Evolutionary conservation across 2,888 invertebrate species (phyloP).

Genomic region (Harmothoe impar): DNA sequence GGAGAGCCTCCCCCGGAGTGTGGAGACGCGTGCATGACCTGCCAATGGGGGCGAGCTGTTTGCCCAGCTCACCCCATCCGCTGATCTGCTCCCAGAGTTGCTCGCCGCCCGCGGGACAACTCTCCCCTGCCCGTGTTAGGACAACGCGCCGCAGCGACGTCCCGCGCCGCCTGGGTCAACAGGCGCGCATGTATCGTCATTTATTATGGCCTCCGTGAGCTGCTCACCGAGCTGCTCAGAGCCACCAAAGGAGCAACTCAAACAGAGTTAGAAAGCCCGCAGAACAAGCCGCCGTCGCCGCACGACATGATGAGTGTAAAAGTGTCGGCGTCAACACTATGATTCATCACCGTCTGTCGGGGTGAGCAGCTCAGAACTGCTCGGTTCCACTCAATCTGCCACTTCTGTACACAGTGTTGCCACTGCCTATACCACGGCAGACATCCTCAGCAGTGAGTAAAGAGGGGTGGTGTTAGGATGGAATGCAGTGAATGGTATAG

Average conservation of each 20-base stretch:
- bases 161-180: slow-evolving; percentile 37
- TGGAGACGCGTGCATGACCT: slow-evolving; percentile 49
- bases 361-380: neutral
- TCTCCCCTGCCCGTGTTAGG: slow-evolving; percentile 38
- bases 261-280: neutral
- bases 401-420: too few species aligned
- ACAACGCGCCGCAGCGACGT: neutral
- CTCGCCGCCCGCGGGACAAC: slow-evolving; percentile 40
- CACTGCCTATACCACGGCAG: too few species aligned
- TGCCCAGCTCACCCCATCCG: slow-evolving; percentile 3
- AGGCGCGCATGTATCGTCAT: slow-evolving; percentile 52
- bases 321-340: slow-evolving; percentile 51
- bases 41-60: slow-evolving; percentile 30
- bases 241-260: slow-evolving; percentile 35
- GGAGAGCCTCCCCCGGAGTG: neutral
- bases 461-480: too few species aligned
- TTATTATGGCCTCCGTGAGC: slow-evolving; percentile 39
- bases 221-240: neutral
- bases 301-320: slow-evolving; percentile 49
- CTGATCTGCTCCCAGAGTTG: slow-evolving; percentile 7
- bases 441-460: too few species aligned
- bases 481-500: too few species aligned
- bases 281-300: slow-evolving; percentile 50
- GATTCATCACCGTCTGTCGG: slow-evolving; percentile 3
- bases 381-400: neutral